phyloP scores from a whole-genome alignment of 2,888 invertebrate species.

The Saturnia japonica region DNA sequence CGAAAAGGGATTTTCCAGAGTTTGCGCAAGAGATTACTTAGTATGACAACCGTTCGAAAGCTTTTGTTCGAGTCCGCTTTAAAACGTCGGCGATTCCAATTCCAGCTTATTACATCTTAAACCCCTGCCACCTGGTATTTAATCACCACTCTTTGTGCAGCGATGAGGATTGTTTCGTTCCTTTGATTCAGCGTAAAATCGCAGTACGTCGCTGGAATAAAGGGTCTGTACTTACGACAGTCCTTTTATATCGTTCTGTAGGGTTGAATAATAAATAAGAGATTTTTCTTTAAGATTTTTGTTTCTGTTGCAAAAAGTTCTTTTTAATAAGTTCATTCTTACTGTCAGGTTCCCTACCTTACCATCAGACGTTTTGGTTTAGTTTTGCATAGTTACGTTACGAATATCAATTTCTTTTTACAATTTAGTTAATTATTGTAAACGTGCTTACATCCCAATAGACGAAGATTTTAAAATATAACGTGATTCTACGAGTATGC shows the following conservation, averaged over 20 bases:
- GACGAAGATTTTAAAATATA: too few relatives aligned
- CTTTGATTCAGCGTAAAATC: constrained; percentile 16
- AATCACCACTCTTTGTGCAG: constrained; percentile 25
- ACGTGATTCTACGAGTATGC: not conserved
- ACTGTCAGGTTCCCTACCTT: not conserved
- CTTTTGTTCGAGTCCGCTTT: constrained; percentile 54
- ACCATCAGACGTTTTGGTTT: not conserved
- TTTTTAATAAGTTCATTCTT: not conserved
- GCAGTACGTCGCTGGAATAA: constrained; percentile 2
- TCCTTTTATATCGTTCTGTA: not conserved
- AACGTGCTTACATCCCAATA: too few relatives aligned
- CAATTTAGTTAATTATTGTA: not conserved
- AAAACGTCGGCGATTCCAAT: constrained; percentile 39
- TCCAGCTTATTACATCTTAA: constrained; percentile 38
- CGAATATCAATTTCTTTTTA: not conserved
- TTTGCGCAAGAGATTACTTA: constrained; percentile 53
- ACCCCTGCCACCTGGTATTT: constrained; percentile 37
- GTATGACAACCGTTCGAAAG: constrained; percentile 52
- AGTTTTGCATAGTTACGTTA: not conserved
- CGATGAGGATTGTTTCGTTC: constrained; percentile 19
- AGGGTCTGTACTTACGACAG: not conserved
- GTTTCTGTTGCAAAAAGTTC: not conserved
- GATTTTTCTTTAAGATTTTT: constrained; percentile 2
- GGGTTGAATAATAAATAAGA: not conserved
- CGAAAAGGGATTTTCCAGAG: constrained; percentile 41